Conservation (phyloP, 2,888 invertebrate genomes). For the Odontocerum albicorne region DNA sequence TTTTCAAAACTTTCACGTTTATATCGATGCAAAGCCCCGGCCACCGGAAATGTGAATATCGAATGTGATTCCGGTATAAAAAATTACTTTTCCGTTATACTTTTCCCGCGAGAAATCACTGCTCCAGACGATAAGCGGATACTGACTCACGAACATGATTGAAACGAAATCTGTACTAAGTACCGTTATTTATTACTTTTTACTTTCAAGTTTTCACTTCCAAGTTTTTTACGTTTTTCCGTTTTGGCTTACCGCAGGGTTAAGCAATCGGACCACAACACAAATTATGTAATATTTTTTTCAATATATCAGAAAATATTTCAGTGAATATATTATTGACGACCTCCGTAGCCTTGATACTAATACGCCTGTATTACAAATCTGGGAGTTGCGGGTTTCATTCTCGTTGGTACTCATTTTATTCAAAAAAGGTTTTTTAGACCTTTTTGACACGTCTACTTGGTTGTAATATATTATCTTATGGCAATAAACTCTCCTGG, state of each 20-base stretch:
- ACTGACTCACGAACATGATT: constrained; percentile 1
- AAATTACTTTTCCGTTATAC: constrained; percentile 12
- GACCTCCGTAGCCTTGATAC: too few species aligned
- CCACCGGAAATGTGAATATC: constrained; percentile 19
- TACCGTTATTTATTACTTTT: not conserved
- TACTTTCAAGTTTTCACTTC: not conserved
- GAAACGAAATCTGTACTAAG: too few species aligned
- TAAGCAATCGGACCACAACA: not conserved
- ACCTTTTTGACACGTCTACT: too few species aligned
- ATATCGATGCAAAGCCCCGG: not conserved
- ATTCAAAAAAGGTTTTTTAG: too few species aligned
- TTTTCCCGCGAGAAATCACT: constrained; percentile 16
- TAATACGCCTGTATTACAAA: too few species aligned
- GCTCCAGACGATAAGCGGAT: constrained; percentile 12
- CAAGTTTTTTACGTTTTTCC: not conserved
- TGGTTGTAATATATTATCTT: too few species aligned
- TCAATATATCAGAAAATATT: too few species aligned
- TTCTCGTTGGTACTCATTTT: too few species aligned
- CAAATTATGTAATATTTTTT: not conserved
- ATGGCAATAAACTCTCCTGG: too few species aligned
- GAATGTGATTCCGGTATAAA: constrained; percentile 14
- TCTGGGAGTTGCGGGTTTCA: too few species aligned
- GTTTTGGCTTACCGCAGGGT: not conserved
- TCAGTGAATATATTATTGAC: too few species aligned
- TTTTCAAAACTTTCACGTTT: not conserved